These are phyloP conservation scores for Notarius quadriscutis DNA, from an alignment of 2,113 vertebrate species.

Conservation along the genomic window DNA sequence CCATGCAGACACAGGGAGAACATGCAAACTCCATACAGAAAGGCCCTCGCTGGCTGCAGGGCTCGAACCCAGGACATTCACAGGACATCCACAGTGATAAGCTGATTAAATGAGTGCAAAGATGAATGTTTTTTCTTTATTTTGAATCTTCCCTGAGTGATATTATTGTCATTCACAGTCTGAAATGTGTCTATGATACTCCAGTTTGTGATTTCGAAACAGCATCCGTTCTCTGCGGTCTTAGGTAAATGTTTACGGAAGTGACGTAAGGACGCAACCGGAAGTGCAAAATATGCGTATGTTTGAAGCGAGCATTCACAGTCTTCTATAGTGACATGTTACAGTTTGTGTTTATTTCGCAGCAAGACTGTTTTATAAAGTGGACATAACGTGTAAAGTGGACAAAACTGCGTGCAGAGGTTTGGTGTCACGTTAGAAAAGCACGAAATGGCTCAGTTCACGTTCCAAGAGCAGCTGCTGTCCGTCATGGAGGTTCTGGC, in stretches of 20 bases:
- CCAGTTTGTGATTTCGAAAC: too few species aligned
- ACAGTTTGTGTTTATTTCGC: not conserved
- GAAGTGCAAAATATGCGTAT: constrained; percentile 11
- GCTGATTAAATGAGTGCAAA: not conserved
- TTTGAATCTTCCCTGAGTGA: not conserved
- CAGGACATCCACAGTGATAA: not conserved
- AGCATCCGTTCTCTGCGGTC: not conserved
- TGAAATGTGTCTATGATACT: not conserved
- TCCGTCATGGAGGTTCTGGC: constrained; percentile 70
- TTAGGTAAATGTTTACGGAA: constrained; percentile 21
- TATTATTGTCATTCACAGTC: not conserved
- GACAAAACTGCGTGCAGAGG: too few species aligned
- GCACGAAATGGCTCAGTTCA: constrained; percentile 58
- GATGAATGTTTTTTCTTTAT: not conserved
- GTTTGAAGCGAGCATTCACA: not conserved
- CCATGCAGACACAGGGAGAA: too few species aligned
- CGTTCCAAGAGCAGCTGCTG: constrained; percentile 69
- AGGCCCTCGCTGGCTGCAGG: too few species aligned
- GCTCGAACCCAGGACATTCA: too few species aligned
- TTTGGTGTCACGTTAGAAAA: not conserved
- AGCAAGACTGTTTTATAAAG: not conserved
- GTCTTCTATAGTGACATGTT: not conserved
- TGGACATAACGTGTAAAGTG: not conserved
- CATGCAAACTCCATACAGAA: too few species aligned
- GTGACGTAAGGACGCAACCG: constrained; percentile 8